Base-by-base conservation (phyloP, 37 sponge, comb jelly and placozoan species). In the Spongia lamella region DNA sequence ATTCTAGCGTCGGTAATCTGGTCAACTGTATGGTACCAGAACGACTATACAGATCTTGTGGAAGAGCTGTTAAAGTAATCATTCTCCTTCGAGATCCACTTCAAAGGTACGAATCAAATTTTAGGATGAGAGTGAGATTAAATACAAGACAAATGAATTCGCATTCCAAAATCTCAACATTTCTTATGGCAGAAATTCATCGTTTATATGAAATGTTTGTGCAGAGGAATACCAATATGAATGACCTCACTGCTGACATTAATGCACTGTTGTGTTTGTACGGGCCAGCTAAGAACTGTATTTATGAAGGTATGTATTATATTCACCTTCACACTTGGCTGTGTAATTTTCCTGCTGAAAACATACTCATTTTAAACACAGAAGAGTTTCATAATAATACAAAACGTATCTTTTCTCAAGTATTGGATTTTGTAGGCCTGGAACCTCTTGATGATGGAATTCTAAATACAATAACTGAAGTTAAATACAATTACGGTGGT, bases 271-370 rank as follows among this genome's bases (percentile, higher is more conserved):
- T 24, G 15, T 74, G 79, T 61, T 52, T 74, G 1, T 86, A 65
- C 43, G 38, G 65, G 19, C 76, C 86, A 0, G 43, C 80, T 16
- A 21, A 19, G 0, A 89, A 89, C 38, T 47, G 83, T 58, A 30
- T 80, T 38, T 89, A 53, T 53, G 89, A 89, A n/a, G 80, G 81
- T 13, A 50, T 84, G 20, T 89, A 89, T 62, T 82, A 77, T 51
- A 59, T 84, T 14, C 81, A 80, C 61, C 68, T 89, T 13, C 37
- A 52, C 34, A 79, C 83, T 60, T 89, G 89, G 89, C 40, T 89
- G 19, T 89, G 89, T 60, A 89, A 89, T 65, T 89, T 73, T 75
- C 89, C 89, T n/a, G n/a, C n/a, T 25, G 81, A 83, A 38, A 89
- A 89, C 53, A 89, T 89, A 22, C 58, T 89, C 22, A 83, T 89